These are phyloP conservation scores for Grapholita molesta DNA, from an alignment of 1,140 invertebrate species.

Conservation along the genomic window DNA sequence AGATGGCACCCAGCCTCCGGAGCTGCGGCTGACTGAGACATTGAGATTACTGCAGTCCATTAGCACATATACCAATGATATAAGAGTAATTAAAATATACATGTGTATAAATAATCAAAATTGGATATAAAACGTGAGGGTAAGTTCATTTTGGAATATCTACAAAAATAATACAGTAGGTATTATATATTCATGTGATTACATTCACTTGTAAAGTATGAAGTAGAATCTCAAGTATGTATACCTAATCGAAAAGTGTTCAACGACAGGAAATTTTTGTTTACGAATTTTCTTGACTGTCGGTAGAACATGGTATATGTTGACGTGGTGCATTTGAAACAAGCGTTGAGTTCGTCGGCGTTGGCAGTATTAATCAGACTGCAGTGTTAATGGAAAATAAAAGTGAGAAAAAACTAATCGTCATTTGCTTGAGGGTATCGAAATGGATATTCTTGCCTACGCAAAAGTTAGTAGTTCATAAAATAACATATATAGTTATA, in stretches of 20 bases:
- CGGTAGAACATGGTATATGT: background rate
- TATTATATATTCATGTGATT: background rate
- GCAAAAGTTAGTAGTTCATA: background rate
- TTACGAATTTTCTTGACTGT: background rate
- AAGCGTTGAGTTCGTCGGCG: background rate
- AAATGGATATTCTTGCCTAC: background rate
- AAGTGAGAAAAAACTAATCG: background rate
- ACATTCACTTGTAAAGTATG: background rate
- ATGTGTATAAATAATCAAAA: too few relatives aligned
- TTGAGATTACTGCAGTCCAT: background rate
- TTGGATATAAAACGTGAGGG: too few relatives aligned
- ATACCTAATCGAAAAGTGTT: background rate
- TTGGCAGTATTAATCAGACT: background rate
- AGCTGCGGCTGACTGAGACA: background rate
- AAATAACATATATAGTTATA: background rate
- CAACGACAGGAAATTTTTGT: background rate
- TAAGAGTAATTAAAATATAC: too few relatives aligned
- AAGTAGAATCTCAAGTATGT: background rate
- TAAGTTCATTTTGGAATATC: background rate
- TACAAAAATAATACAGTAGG: background rate
- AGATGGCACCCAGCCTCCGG: slow-evolving; percentile 4
- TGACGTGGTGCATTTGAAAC: background rate
- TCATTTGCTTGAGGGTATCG: background rate
- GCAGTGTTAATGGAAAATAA: background rate
- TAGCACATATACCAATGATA: too few relatives aligned